phyloP scores from a whole-genome alignment of 1,140 invertebrate species.

The Brachionus sp. region DNA sequence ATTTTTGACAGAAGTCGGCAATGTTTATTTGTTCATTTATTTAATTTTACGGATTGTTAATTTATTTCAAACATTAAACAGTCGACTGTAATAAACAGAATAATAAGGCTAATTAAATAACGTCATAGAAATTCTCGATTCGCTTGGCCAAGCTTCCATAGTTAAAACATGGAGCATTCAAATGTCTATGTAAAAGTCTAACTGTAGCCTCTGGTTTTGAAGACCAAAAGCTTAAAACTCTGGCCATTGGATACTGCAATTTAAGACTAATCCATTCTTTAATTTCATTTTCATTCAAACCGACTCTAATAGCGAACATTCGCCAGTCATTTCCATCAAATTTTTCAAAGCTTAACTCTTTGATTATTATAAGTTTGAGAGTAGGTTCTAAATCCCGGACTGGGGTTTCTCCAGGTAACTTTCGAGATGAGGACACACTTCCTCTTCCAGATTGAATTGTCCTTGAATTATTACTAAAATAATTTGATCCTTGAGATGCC shows the following conservation, averaged over 20 bases:
- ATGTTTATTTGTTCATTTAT: too few species aligned
- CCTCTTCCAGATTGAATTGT: background rate
- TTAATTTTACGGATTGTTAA: too few species aligned
- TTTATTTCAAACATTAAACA: background rate
- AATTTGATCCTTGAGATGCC: background rate
- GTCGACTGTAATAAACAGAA: background rate
- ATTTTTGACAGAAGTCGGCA: too few species aligned
- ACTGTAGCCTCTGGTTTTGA: slow-evolving; percentile 54
- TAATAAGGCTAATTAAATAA: slow-evolving; percentile 49
- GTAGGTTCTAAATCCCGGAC: slow-evolving; percentile 53
- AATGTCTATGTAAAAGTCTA: slow-evolving; percentile 56
- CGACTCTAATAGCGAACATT: slow-evolving; percentile 53
- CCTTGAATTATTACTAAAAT: background rate
- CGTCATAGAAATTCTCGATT: slow-evolving; percentile 56
- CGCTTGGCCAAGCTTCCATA: slow-evolving; percentile 54
- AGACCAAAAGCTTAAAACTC: slow-evolving; percentile 55
- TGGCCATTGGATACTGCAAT: slow-evolving; percentile 53
- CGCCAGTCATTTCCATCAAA: slow-evolving; percentile 56
- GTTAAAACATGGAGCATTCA: slow-evolving; percentile 55
- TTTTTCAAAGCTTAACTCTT: slow-evolving; percentile 55
- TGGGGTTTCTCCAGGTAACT: slow-evolving; percentile 54
- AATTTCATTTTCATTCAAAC: slow-evolving; percentile 51
- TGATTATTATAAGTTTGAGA: slow-evolving; percentile 51
- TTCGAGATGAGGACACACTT: slow-evolving; percentile 42
- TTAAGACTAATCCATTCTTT: slow-evolving; percentile 54